Base-by-base conservation (phyloP, 2,888 invertebrate genomes). In the Busseola fusca region DNA sequence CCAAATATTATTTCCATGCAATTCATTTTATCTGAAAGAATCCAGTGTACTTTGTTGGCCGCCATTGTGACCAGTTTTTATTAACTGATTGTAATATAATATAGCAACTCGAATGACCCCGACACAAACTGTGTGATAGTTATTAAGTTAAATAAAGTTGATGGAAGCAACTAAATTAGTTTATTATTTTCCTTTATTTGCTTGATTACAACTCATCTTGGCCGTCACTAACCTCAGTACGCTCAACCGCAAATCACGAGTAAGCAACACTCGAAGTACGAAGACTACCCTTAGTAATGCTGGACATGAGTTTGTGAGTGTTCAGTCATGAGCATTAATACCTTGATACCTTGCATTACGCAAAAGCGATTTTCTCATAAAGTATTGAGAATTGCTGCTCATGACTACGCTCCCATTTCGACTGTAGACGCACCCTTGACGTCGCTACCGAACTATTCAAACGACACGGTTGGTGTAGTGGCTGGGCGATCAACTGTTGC, bases 101-200 rank as follows among this genome's bases (percentile, higher is more conserved):
- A 50, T 60, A 62, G 64, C 52, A 57, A 52, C 66, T 74, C 64
- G 69, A 78, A 66, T 60, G 74, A 42, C 74, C 69, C 64, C 74
- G 25, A 62, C 67, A 78, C 82, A 48, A 21, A 30, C 25, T 64
- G 78, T 78, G 82, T 81, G 65, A 66, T 68, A 72, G 58, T 45
- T 69, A 54, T 27, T 58, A 74, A 63, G 58, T n/a, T 34, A 30
- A 81, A 79, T 79, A 79, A 79, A 79, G 40, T 69, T 77, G 48
- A 78, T 69, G 73, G 62, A 81, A 72, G 37, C 76, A 76, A 40
- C 25, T 4, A 16, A n/a, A 64, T 21, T 37, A 1, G 12, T 21
- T 52, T 25, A 14, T 27, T 54, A 18, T 66, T 42, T 54, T 27
- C 1, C 4, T 27, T 18, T 16, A 12, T 27, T 40, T 42, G 12